These are phyloP conservation scores for Deroplatys truncata DNA, from an alignment of 2,888 invertebrate species.

Conservation along the genomic window DNA sequence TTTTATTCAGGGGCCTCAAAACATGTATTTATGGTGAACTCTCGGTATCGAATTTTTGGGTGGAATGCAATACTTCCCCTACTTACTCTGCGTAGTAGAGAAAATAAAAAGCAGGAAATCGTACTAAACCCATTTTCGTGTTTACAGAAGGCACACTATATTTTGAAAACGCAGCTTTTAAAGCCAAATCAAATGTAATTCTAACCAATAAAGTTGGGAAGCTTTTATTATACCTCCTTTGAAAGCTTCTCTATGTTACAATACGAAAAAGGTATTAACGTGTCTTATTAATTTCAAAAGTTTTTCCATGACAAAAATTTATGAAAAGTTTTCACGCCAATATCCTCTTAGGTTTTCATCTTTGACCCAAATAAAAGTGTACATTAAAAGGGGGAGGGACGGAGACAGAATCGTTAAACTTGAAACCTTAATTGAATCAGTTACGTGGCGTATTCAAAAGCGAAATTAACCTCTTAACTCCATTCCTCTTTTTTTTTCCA, in stretches of 20 bases:
- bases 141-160: background rate
- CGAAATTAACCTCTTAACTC: constrained; percentile 5
- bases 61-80: too few relatives aligned
- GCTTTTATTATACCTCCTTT: background rate
- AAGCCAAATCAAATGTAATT: background rate
- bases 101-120: background rate
- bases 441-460: background rate
- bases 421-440: constrained; percentile 7
- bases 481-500: background rate
- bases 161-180: background rate
- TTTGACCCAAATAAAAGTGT: background rate
- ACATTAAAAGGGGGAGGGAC: background rate
- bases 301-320: background rate
- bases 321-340: background rate
- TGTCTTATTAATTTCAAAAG: background rate
- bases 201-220: background rate
- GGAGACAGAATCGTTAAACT: background rate
- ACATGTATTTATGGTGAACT: too few relatives aligned
- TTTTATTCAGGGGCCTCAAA: too few relatives aligned
- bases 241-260: background rate
- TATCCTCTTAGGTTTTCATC: background rate
- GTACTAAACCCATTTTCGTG: background rate
- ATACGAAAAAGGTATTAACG: background rate
- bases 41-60: too few relatives aligned
- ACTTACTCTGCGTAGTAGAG: too few relatives aligned